Evolutionary conservation across 2,797 vertebrate genomes (phyloP).

Genomic region (Champsocephalus gunnari): DNA sequence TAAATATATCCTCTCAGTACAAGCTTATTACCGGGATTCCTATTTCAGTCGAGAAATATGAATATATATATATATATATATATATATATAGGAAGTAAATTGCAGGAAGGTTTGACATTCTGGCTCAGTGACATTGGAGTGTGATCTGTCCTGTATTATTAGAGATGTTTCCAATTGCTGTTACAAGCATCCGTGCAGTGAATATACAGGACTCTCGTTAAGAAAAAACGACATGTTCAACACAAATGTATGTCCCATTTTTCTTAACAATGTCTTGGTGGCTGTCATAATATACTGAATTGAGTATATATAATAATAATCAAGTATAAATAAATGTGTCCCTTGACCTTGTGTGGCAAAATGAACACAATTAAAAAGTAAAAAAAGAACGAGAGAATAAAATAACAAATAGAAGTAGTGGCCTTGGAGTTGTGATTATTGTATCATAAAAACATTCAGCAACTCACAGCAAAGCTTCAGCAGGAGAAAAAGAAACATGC

Average conservation of each 20-base stretch:
- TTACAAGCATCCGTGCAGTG: conserved; percentile 33
- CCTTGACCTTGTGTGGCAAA: neutral
- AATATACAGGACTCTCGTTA: conserved; percentile 34
- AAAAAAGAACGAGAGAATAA: neutral
- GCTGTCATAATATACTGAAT: conserved; percentile 22
- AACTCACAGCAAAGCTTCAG: neutral
- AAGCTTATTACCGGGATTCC: conserved; percentile 53
- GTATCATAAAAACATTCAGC: neutral
- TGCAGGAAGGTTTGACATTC: conserved; percentile 41
- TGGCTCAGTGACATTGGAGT: conserved; percentile 24
- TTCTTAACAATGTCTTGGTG: conserved; percentile 10
- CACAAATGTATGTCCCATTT: conserved; percentile 25
- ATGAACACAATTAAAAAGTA: neutral
- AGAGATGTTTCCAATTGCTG: conserved; percentile 21
- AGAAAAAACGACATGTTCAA: conserved; percentile 21
- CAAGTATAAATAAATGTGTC: conserved; percentile 1
- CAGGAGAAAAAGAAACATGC: neutral
- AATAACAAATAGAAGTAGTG: neutral
- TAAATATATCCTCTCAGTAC: conserved; percentile 41
- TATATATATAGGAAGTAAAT: conserved; percentile 11
- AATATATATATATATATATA: neutral
- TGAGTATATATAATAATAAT: neutral
- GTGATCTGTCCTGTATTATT: conserved; percentile 32
- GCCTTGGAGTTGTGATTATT: neutral
- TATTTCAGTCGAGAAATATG: conserved; percentile 21